These are phyloP conservation scores for Cyprinodon tularosa DNA, from an alignment of 2,113 vertebrate genomes.

Conservation along the genomic window DNA sequence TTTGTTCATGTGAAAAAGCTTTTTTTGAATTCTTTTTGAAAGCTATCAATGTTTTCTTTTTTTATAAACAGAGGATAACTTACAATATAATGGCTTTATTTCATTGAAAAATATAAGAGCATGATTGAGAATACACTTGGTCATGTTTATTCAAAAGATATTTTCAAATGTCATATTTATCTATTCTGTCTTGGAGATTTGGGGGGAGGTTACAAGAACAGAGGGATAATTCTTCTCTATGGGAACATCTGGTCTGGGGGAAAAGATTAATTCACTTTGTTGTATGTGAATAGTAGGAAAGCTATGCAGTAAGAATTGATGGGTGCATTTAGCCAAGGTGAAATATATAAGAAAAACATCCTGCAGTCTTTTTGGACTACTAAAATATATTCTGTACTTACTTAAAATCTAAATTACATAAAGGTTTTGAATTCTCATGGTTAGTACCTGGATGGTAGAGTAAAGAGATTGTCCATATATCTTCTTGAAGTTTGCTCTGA, in stretches of 20 bases:
- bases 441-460: conserved; percentile 87
- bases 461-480: conserved; percentile 87
- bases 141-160: conserved; percentile 12
- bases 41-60: not conserved
- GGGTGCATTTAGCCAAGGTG: not conserved
- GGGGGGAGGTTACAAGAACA: conserved; percentile 10
- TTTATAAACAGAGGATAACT: not conserved
- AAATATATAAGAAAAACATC: not conserved
- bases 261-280: conserved; percentile 39
- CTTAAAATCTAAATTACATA: not conserved
- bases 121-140: not conserved
- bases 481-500: conserved; percentile 84
- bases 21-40: not conserved
- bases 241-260: conserved; percentile 55
- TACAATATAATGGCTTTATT: not conserved
- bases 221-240: conserved; percentile 26
- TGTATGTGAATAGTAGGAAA: conserved; percentile 31
- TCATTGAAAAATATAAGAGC: not conserved
- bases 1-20: not conserved
- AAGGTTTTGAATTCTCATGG: not conserved
- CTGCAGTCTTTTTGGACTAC: not conserved
- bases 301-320: conserved; percentile 7
- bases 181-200: conserved; percentile 25
- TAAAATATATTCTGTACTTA: not conserved
- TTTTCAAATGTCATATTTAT: conserved; percentile 34